Percentiles rank a stretch among this genome's conserved stretches.
Conservation (phyloP, 2,797 vertebrate genomes). For the Urocyon cinereoargenteus region DNA sequence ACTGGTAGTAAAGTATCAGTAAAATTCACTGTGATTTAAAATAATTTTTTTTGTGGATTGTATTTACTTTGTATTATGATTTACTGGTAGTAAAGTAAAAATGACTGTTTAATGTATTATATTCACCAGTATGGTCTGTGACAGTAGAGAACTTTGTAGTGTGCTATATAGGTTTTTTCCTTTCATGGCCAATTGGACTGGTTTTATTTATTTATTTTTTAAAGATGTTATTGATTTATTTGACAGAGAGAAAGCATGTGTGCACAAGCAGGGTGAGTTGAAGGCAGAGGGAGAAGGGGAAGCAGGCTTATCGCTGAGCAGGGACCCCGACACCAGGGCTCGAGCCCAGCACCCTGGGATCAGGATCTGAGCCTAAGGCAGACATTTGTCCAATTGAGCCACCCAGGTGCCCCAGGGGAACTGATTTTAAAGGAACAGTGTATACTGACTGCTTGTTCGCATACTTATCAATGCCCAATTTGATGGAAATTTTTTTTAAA, state of each 20-base stretch:
- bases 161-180: not conserved
- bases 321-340: too few species aligned
- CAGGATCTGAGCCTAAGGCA: too few species aligned
- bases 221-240: too few species aligned
- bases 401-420: not conserved
- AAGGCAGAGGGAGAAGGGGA: too few species aligned
- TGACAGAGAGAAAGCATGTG: too few species aligned
- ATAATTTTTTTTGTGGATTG: not conserved
- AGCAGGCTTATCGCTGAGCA: too few species aligned
- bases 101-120: not conserved
- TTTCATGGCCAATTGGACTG: not conserved
- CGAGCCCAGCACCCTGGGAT: too few species aligned
- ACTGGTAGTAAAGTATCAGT: not conserved
- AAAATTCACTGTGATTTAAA: not conserved
- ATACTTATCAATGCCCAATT: not conserved
- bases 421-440: conserved; percentile 42
- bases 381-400: too few species aligned
- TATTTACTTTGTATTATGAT: conserved; percentile 32
- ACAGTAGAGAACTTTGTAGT: not conserved
- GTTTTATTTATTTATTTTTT: not conserved
- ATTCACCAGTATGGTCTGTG: not conserved
- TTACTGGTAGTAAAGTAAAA: conserved; percentile 5
- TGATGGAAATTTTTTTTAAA: not conserved
- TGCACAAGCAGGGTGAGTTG: too few species aligned
- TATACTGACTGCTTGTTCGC: not conserved